phyloP scores from a whole-genome alignment of 2,113 vertebrate species.

The Vulpes lagopus region DNA sequence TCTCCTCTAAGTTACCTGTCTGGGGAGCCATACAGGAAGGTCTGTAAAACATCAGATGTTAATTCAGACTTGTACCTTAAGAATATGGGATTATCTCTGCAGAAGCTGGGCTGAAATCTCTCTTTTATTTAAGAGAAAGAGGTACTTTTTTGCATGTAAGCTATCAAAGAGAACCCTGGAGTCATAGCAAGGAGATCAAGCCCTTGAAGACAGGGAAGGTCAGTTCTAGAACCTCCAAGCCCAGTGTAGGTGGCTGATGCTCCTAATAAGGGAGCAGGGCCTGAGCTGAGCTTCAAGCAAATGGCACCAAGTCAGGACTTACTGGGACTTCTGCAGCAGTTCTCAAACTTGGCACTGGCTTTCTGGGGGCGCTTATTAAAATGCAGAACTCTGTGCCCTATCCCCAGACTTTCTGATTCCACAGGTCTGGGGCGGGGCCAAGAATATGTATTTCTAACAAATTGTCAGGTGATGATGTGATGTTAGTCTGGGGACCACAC shows the following conservation, averaged over 20 bases:
- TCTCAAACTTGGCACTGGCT: neutral
- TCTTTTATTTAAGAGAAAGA: conserved; percentile 15
- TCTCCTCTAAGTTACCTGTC: neutral
- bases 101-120: neutral
- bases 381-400: neutral
- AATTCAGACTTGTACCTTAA: neutral
- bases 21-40: neutral
- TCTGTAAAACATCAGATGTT: neutral
- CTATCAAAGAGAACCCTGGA: neutral
- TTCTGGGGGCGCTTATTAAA: neutral
- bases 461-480: neutral
- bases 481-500: neutral
- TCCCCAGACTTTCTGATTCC: neutral
- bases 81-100: neutral
- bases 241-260: neutral
- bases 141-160: conserved; percentile 34
- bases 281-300: neutral
- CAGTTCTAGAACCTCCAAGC: neutral
- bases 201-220: neutral
- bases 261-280: neutral
- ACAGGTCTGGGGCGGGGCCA: neutral
- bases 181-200: neutral
- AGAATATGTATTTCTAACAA: neutral
- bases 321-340: neutral
- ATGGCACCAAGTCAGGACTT: neutral